Evolutionary conservation across 1,140 invertebrate genomes (phyloP).

Genomic region (Subanguina moxae): DNA sequence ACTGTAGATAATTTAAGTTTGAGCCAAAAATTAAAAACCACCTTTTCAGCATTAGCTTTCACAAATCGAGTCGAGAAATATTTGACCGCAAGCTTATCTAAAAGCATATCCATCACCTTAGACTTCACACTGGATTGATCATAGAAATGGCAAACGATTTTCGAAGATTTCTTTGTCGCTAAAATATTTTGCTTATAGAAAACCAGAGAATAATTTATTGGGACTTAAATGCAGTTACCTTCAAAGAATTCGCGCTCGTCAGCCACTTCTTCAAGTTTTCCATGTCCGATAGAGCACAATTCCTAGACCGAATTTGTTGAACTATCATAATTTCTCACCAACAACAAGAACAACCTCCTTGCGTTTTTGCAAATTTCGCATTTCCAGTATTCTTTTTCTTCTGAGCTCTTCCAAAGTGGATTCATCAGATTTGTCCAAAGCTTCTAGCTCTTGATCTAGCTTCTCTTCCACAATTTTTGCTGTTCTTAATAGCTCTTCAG

Average conservation of each 20-base stretch:
- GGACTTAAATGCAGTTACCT: too few relatives aligned
- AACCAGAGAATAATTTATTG: too few relatives aligned
- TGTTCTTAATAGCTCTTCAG: conserved; percentile 13
- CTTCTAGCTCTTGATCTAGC: conserved; percentile 16
- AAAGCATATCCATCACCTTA: conserved; percentile 11
- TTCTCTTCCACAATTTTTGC: conserved; percentile 22
- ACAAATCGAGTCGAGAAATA: conserved; percentile 19
- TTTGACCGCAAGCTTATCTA: conserved; percentile 13
- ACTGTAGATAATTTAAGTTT: too few relatives aligned
- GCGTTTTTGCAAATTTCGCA: conserved; percentile 10
- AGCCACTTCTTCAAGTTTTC: conserved; percentile 5
- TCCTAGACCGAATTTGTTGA: conserved; percentile 10
- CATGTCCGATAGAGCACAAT: conserved; percentile 13
- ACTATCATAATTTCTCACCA: neutral
- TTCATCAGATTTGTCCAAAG: conserved; percentile 20
- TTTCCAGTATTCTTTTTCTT: conserved; percentile 14
- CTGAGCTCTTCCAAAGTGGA: conserved; percentile 12
- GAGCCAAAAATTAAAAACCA: conserved; percentile 2
- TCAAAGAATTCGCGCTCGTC: conserved; percentile 22
- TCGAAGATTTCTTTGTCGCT: conserved; percentile 11
- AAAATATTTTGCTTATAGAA: too few relatives aligned
- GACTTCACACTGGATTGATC: neutral
- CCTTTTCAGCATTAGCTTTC: conserved; percentile 20
- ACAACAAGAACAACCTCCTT: conserved; percentile 17
- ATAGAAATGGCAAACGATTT: conserved; percentile 21